Evolutionary conservation across 2,797 vertebrate species (phyloP), one percentile per base, ranked within the genome.

Genomic region (Smutsia temminckii): DNA sequence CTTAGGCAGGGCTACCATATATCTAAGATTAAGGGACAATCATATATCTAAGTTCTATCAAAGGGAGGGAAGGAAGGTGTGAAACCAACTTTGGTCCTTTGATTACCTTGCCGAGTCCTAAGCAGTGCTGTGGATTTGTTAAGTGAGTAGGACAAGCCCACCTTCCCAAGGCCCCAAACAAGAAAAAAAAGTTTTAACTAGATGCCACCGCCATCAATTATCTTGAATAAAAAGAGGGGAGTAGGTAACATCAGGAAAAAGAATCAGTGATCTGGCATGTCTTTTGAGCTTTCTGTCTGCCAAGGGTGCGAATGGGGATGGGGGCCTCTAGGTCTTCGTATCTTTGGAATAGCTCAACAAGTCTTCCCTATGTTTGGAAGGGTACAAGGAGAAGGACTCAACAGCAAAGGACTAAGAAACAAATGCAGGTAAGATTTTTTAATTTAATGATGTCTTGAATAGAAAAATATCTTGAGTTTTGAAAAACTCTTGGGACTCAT

Each of bases 21-120:
- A 46, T 46, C 46, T 46, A 46, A 46, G 46, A 46, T 64, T 95
- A 93, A 86, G 32, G 77, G 53, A 3, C 88, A 87, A 34, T 80
- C 46, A 46, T 55, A 69, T 55, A 92, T 80, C 85, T 92, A 93
- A 75, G 46, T 71, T 94, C 80, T 53, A 91, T 63, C 25, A 88
- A 71, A 63, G 37, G 21, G 42, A 93, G 49, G 61, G 37, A 93
- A 85, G 57, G 59, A 69, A 71, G 40, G 42, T 49, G 21, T 88
- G 53, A 71, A 81, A 42, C 6, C 0, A 29, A 78, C 18, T 80
- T 83, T 40, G 53, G 46, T 51, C 40, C 69, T 89, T 69, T 49
- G 17, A 27, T 81, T 25, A 59, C 85, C 69, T 78, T 32, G 18
- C 27, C 63, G 42, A 49, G 13, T 91, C 34, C 40, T 42, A 79